phyloP scores from a whole-genome alignment of 2,888 invertebrate genomes.

The Onchidella celtica region DNA sequence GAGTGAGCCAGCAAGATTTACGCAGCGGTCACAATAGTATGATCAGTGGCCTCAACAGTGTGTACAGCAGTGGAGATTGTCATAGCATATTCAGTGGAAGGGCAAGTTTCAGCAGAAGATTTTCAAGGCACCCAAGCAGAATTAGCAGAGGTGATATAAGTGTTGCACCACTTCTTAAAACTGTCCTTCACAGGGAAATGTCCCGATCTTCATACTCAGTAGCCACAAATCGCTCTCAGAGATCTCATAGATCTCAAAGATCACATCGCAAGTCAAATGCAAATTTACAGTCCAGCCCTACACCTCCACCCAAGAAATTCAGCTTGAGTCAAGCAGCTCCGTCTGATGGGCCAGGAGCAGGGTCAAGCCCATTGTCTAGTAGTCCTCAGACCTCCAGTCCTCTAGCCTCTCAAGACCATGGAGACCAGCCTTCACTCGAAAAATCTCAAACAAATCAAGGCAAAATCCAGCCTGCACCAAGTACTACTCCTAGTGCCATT shows the following conservation, averaged over 20 bases:
- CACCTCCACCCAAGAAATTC: conserved; percentile 13
- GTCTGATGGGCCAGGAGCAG: neutral
- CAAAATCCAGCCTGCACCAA: neutral
- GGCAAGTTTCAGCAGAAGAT: neutral
- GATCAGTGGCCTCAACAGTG: conserved; percentile 44
- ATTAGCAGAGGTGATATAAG: neutral
- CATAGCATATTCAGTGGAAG: conserved; percentile 26
- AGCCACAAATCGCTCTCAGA: conserved; percentile 11
- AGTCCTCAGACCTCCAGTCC: conserved; percentile 20
- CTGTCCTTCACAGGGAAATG: conserved; percentile 37
- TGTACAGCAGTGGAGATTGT: conserved; percentile 31
- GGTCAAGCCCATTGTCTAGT: neutral
- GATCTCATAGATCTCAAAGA: neutral
- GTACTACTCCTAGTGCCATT: neutral
- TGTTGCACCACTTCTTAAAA: conserved; percentile 31
- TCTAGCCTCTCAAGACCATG: conserved; percentile 2
- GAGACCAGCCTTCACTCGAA: neutral
- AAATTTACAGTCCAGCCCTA: neutral
- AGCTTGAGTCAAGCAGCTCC: neutral
- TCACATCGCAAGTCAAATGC: neutral
- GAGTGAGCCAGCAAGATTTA: neutral
- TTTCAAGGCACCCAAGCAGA: conserved; percentile 8
- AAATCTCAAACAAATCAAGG: neutral
- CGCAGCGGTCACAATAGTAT: conserved; percentile 31
- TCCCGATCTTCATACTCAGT: conserved; percentile 38